These are phyloP conservation scores for Gerris lacustris DNA, from an alignment of 2,888 invertebrate genomes.

Conservation along the genomic window DNA sequence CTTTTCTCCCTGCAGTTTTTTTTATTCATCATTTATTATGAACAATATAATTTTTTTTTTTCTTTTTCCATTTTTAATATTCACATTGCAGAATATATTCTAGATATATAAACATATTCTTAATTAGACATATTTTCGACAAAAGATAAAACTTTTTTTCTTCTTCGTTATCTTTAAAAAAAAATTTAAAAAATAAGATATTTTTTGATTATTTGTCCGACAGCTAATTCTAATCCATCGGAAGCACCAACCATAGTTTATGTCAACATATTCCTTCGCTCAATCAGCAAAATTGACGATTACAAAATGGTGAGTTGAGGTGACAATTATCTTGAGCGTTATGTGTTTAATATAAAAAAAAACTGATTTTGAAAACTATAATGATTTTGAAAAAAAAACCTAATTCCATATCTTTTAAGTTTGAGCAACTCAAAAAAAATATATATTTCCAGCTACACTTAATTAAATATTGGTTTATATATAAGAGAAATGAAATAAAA, in stretches of 20 bases:
- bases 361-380: neutral
- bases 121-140: too few species aligned
- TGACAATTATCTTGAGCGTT: slow-evolving; percentile 23
- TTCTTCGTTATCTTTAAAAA: too few species aligned
- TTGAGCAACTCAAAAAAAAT: slow-evolving; percentile 17
- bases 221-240: neutral
- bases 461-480: slow-evolving; percentile 16
- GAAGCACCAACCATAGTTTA: slow-evolving; percentile 68
- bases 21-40: too few species aligned
- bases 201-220: too few species aligned
- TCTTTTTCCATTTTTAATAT: too few species aligned
- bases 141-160: too few species aligned
- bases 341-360: neutral
- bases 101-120: too few species aligned
- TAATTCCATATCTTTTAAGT: neutral
- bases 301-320: slow-evolving; percentile 90
- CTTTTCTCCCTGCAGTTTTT: too few species aligned
- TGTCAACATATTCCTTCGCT: slow-evolving; percentile 92
- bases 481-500: neutral
- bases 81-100: too few species aligned
- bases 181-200: too few species aligned
- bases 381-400: neutral
- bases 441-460: slow-evolving; percentile 15
- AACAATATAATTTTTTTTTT: too few species aligned
- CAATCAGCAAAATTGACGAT: slow-evolving; percentile 98